phyloP scores from a whole-genome alignment of 2,797 vertebrate genomes.

The Protonibea diacanthus region DNA sequence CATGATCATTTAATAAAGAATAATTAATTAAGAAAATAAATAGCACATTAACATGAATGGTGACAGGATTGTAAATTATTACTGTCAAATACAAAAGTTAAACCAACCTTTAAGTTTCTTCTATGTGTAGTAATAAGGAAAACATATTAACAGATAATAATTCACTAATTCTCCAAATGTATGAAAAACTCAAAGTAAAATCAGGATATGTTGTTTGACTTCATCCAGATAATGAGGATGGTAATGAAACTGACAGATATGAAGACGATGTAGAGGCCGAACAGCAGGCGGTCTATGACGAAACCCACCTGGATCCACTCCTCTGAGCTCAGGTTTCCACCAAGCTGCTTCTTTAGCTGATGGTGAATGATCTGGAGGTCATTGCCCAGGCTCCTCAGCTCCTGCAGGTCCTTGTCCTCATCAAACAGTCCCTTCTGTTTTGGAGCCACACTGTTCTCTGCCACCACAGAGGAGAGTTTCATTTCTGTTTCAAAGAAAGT shows the following conservation, averaged over 20 bases:
- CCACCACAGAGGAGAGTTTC: fast-evolving
- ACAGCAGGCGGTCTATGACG: constrained; percentile 80
- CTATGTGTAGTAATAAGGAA: not conserved
- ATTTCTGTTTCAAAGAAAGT: constrained; percentile 32
- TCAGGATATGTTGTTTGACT: constrained; percentile 38
- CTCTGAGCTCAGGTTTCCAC: constrained; percentile 35
- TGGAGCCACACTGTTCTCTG: not conserved
- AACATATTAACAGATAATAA: not conserved
- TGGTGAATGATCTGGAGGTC: constrained; percentile 67
- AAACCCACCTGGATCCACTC: constrained; percentile 80
- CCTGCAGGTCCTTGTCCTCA: constrained; percentile 55
- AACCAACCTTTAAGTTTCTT: not conserved
- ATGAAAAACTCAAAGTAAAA: not conserved
- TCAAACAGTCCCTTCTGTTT: constrained; percentile 17
- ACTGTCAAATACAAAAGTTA: constrained; percentile 2
- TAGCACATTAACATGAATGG: not conserved
- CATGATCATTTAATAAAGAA: not conserved
- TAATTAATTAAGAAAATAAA: not conserved
- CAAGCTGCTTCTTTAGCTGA: constrained; percentile 62
- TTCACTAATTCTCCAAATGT: not conserved
- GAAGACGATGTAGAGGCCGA: constrained; percentile 78
- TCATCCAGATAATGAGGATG: constrained; percentile 76
- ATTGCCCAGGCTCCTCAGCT: constrained; percentile 71
- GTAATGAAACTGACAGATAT: constrained; percentile 78
- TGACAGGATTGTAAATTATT: not conserved